phyloP scores from a whole-genome alignment of 2,797 vertebrate species.

The Sardinella longiceps region DNA sequence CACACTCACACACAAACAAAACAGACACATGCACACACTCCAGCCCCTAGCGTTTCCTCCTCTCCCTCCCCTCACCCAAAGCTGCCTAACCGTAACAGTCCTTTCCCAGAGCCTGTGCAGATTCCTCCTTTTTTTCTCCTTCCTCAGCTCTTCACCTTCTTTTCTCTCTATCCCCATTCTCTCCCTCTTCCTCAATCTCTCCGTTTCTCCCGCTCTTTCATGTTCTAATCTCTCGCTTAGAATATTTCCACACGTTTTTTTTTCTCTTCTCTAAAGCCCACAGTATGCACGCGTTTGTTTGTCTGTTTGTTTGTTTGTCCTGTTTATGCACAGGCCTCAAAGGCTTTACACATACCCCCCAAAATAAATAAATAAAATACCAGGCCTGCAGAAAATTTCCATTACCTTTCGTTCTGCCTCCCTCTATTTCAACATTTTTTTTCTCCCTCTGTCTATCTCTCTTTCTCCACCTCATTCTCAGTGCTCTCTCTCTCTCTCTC shows the following conservation, averaged over 20 bases:
- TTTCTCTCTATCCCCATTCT: too few species aligned
- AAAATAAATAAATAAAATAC: neutral
- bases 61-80: neutral
- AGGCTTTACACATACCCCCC: neutral
- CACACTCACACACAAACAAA: neutral
- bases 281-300: neutral
- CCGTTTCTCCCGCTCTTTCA: neutral
- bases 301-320: neutral
- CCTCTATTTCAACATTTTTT: neutral
- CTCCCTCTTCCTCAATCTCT: neutral
- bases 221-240: neutral
- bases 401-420: constrained; percentile 9
- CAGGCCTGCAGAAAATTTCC: neutral
- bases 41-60: neutral
- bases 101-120: neutral
- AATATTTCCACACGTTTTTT: constrained; percentile 7
- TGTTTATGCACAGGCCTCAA: neutral
- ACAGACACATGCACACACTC: neutral
- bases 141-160: neutral
- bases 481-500: neutral
- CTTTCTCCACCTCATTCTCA: neutral
- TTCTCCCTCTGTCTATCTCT: neutral
- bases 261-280: neutral
- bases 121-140: neutral
- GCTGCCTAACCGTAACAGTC: neutral